phyloP scores from a whole-genome alignment of 2,888 invertebrate species.

The Eilema sororculum region DNA sequence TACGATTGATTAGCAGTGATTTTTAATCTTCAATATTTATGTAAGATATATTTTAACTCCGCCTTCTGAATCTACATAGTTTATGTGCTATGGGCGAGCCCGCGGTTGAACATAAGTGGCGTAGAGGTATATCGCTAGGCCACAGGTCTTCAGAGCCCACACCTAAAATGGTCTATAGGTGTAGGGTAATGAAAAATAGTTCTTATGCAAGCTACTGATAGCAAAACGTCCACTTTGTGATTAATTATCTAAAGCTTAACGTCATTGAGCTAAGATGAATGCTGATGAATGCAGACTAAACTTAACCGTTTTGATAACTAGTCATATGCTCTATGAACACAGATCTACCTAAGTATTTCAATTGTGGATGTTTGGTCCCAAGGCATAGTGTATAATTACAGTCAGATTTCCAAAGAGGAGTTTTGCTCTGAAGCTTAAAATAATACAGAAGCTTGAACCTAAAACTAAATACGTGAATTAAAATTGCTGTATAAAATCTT shows the following conservation, averaged over 20 bases:
- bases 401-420: background rate
- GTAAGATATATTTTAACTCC: background rate
- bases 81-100: no score
- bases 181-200: no score
- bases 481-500: background rate
- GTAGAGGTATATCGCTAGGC: no score
- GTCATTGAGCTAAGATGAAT: background rate
- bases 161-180: no score
- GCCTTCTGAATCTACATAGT: no score
- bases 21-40: background rate
- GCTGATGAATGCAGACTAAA: background rate
- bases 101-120: no score
- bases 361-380: no score
- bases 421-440: background rate
- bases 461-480: background rate
- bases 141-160: no score
- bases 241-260: background rate
- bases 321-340: background rate
- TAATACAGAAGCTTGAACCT: background rate
- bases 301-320: background rate
- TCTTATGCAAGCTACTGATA: background rate
- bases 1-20: background rate
- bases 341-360: no score
- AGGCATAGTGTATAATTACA: background rate
- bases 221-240: background rate